These are phyloP conservation scores for Lepidocyrtinus sp. DNA, from an alignment of 2,888 invertebrate genomes.

Conservation along the genomic window DNA sequence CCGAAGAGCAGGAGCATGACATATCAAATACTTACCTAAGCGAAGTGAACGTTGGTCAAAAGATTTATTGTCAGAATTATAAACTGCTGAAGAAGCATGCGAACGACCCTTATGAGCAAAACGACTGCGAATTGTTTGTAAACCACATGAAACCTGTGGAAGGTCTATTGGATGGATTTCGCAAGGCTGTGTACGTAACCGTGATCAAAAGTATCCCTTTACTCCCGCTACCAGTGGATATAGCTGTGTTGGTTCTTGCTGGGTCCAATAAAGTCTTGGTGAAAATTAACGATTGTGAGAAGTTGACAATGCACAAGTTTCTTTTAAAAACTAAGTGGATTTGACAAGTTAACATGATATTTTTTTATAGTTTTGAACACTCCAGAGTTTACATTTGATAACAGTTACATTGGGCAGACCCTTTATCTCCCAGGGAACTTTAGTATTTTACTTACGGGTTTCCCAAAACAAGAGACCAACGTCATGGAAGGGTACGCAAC, in stretches of 20 bases:
- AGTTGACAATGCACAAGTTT: background rate
- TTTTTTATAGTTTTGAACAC: slow-evolving; percentile 17
- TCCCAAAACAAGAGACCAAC: slow-evolving; percentile 12
- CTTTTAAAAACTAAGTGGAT: background rate
- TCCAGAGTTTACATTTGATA: slow-evolving; percentile 23
- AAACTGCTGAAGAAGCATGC: slow-evolving; percentile 22
- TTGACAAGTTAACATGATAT: background rate
- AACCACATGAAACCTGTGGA: slow-evolving; percentile 57
- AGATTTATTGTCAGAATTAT: slow-evolving; percentile 47
- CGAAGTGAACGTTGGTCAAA: slow-evolving; percentile 50
- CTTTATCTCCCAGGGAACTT: slow-evolving; percentile 63
- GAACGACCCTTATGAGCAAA: background rate
- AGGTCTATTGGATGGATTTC: slow-evolving; percentile 57
- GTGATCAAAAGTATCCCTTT: slow-evolving; percentile 56
- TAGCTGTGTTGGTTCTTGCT: slow-evolving; percentile 36
- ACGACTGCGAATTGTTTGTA: slow-evolving; percentile 59
- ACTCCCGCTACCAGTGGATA: slow-evolving; percentile 24
- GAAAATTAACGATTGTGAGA: slow-evolving; percentile 36
- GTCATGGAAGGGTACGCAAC: slow-evolving; percentile 49
- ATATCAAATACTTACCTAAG: slow-evolving; percentile 38
- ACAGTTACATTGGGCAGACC: slow-evolving; percentile 55
- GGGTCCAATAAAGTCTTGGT: slow-evolving; percentile 39
- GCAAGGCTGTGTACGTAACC: slow-evolving; percentile 43
- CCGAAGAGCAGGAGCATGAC: background rate
- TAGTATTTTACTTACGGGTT: slow-evolving; percentile 59